Base-by-base conservation (phyloP, 2,797 vertebrate species). In the Anolis apletophallus region DNA sequence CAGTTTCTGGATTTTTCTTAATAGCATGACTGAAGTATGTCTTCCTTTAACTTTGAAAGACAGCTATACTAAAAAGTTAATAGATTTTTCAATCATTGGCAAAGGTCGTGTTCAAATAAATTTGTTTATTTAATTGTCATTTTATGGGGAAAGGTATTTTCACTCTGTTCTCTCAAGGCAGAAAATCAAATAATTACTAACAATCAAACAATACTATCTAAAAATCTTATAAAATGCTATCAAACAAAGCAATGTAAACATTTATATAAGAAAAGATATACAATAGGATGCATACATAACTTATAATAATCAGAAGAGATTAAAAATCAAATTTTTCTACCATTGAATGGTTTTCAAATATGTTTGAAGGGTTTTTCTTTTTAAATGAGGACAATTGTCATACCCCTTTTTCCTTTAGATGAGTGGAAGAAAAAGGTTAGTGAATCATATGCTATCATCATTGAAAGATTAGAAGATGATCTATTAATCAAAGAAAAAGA, bases 371-470 rank as follows among this genome's bases (percentile, higher is more conserved):
- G 5, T 74, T 83, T 73, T 29, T 88, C 69, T 83, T 73, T 29
- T 88, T 72, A 77, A 11, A 26, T 84, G 83, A 93, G 80, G 82
- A 92, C 26, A 19, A 55, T 36, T 91, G 55, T 86, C 36, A 91
- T 32, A 85, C 11, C 61, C 9, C 90, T 75, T 91, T 88, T 91
- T 85, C 79, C 90, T 74, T 69, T 91, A 99, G 98, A 99, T 94
- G 98, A 99, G 91, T 99, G 98, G 99, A 99, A 99, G 97, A 99
- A 99, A 96, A 99, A 99, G 91, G 98, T 99, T 84, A 96, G 96
- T 5, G 98, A 99, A 95, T 98, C 98, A 0, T 99, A 99, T 54
- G 92, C 97, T 57, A 95, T 97, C 36, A 97, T 98, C 90, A 92
- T 96, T 0, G 98, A 99, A 85, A 96, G 96, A 83, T 68, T 99